Evolutionary conservation across 2,888 invertebrate genomes (phyloP), one percentile per base, ranked within the genome.

Genomic region (Anorthoa munda): DNA sequence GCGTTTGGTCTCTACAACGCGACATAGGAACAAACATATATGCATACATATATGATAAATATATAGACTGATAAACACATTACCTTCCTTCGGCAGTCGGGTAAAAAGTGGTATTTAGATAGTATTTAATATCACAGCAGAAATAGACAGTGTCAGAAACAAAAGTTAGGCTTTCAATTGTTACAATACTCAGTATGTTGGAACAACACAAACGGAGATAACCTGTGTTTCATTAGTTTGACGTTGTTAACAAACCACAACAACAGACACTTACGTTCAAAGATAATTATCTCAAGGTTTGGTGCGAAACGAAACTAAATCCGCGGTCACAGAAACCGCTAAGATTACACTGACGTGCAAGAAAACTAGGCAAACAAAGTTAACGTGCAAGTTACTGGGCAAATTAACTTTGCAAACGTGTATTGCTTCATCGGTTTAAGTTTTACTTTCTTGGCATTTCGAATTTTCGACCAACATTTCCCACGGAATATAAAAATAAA

Each of bases 291-390:
- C n/a, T 12, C 31, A 63, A 66, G 21, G 31, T 58, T 70, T 51
- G 21, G 11, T 50, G 26, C 23, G 46, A 51, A 67, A 75, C 31
- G 72, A 70, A 73, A 66, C 53, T 60, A 50, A 45, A 67, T 77
- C 67, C 66, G 21, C 1, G 75, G 67, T 73, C 75, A 64, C 63
- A 74, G 59, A 53, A 65, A 76, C 77, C 69, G 50, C 71, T 61
- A 65, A 79, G 71, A 84, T 84, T 79, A 85, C 79, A 75, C 64
- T 64, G 66, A 50, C 63, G 64, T 73, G 72, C 72, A 73, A 65
- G 59, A 51, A 63, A 79, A 85, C 77, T 61, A 17, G 18, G 46
- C 61, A 53, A 70, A 67, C 74, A 74, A 79, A 71, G 79, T 74
- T 66, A 72, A 75, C 53, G 58, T 55, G 56, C 59, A 23, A 45